A percentile compares a stretch with the other conserved stretches of the same genome.
Evolutionary conservation across 2,113 vertebrate genomes (phyloP).

Genomic region (Antigone vipio): DNA sequence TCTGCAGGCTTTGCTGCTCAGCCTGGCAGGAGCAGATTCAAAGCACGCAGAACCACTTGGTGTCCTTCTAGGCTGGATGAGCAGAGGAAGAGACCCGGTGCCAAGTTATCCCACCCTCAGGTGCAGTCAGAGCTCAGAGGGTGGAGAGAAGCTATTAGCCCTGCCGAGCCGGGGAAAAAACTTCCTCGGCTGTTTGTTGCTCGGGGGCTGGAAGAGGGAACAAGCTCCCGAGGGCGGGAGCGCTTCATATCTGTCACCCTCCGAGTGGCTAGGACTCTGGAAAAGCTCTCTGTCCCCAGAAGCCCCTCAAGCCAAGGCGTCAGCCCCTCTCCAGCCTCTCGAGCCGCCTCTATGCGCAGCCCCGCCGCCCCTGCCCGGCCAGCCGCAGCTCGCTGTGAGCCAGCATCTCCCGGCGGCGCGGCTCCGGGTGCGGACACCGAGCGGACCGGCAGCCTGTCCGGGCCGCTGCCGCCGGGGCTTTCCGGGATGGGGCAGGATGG

Average conservation of each 20-base stretch:
- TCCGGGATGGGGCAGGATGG: neutral
- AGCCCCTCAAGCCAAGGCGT: neutral
- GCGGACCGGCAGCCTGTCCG: neutral
- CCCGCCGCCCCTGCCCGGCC: neutral
- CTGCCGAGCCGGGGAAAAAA: neutral
- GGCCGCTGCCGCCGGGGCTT: neutral
- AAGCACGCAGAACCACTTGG: neutral
- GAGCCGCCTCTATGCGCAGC: neutral
- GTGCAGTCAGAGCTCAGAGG: neutral
- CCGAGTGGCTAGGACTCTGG: neutral
- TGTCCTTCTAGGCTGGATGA: neutral
- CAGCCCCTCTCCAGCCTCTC: neutral
- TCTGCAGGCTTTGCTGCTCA: neutral
- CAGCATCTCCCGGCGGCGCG: neutral
- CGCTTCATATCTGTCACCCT: neutral
- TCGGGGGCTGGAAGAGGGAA: neutral
- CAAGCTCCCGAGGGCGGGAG: neutral
- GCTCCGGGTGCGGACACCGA: neutral
- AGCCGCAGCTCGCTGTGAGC: neutral
- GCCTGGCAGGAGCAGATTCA: neutral
- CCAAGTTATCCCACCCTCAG: neutral
- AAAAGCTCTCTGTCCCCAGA: neutral
- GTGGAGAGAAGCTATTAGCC: neutral
- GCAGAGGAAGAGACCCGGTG: neutral
- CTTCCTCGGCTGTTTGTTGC: constrained; percentile 24